Evolutionary conservation across 2,113 vertebrate species (phyloP).

Genomic region (Pipra filicauda): DNA sequence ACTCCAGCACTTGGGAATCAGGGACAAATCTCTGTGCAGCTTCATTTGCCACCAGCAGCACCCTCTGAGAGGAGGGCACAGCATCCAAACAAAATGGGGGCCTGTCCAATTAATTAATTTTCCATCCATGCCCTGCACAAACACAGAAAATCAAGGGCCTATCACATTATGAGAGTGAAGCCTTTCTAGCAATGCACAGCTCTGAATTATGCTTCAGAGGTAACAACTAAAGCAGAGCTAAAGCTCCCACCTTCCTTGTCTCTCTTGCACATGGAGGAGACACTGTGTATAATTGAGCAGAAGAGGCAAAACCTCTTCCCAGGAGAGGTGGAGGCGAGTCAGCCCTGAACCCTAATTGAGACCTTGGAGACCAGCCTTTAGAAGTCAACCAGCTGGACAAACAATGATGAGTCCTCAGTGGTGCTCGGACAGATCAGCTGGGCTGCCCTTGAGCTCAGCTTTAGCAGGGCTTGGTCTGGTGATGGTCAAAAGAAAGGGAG

Average conservation of each 20-base stretch:
- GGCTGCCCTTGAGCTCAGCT: neutral
- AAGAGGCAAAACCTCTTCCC: conserved; percentile 22
- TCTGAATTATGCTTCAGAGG: neutral
- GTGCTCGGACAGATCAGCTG: neutral
- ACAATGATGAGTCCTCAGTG: neutral
- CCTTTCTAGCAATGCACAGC: neutral
- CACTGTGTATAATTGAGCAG: neutral
- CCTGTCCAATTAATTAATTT: neutral
- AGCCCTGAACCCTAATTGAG: conserved; percentile 26
- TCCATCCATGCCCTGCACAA: neutral
- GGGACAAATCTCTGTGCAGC: neutral
- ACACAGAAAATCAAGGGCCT: neutral
- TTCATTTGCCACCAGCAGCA: neutral
- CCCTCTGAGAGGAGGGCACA: neutral
- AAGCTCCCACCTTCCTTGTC: neutral
- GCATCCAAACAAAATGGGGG: accelerated
- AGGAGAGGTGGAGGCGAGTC: neutral
- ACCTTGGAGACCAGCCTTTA: conserved; percentile 38
- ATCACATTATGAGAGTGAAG: neutral
- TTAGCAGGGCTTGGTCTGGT: neutral
- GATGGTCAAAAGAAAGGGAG: neutral
- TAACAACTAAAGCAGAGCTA: neutral
- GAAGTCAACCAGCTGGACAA: neutral
- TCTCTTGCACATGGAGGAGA: neutral
- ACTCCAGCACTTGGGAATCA: neutral